Evolutionary conservation across 2,888 invertebrate genomes (phyloP), one percentile per base, ranked within the genome.

Genomic region (Xylota sylvarum): DNA sequence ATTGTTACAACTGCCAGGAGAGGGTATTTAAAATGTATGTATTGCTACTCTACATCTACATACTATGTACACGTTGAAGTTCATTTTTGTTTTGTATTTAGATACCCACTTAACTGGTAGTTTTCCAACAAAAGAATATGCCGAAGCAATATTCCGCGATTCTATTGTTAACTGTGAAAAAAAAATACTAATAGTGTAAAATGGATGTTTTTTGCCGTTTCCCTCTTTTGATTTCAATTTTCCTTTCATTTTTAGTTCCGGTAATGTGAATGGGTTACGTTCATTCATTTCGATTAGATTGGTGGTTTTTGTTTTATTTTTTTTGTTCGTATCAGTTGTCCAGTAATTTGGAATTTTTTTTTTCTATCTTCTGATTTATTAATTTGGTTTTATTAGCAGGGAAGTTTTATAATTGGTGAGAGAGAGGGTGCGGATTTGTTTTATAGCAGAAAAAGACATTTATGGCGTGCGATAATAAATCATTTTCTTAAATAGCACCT

Each of bases 91-190:
- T 40, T 55, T 65, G 12, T 48, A 40, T 19, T 27, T 70, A 32
- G 65, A 19, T 77, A 46, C 10, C 60, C 83, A 73, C 60, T 73
- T 78, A 73, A 55, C 40, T 83, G 50, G 50, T 69, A 55, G 55
- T 82, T 64, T 77, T 56, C 17, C 62, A 74, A 84, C 84, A 84
- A 84, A 84, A 80, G 84, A 84, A 80, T 80, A 81, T 77, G 70
- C 56, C 50, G 40, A 55, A 70, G 70, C 64, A 56, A 58, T 77
- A 77, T 70, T 81, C 64, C 65, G 65, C 70, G 81, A 85, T 81
- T 85, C 81, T 81, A 85, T 85, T 85, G 85, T 85, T 80, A 70
- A 50, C 27, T 76, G 62, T 35, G 67, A 48, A 55, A 74, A 55
- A 72, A 69, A 79, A 64, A 69, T 55, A 30, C 23, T 62, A 69